A percentile compares a stretch with the other conserved stretches of the same genome.
phyloP scores from a whole-genome alignment of 2,797 vertebrate species.

The Aselliscus stoliczkanus region DNA sequence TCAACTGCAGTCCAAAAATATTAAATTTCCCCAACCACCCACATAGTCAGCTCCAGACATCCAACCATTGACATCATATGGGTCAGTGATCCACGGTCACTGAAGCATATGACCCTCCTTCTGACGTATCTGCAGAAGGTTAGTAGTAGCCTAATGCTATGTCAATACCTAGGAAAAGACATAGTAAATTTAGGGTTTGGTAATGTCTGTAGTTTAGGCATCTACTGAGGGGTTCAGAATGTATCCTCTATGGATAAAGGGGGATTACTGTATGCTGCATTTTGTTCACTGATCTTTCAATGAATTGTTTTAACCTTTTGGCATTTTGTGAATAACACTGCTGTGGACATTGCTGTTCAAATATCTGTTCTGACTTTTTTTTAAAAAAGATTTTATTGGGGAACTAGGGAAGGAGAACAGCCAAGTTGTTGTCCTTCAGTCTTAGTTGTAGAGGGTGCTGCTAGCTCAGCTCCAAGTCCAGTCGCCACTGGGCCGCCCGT shows the following conservation, averaged over 20 bases:
- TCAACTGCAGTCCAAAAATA: not conserved
- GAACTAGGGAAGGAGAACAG: too few relatives aligned
- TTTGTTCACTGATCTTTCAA: not conserved
- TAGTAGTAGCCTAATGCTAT: not conserved
- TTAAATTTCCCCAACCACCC: not conserved
- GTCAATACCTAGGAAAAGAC: not conserved
- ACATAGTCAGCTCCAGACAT: not conserved
- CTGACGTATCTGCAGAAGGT: not conserved
- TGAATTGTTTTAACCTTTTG: not conserved
- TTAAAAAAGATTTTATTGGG: too few relatives aligned
- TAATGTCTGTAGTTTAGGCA: not conserved
- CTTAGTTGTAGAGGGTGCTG: too few relatives aligned
- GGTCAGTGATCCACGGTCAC: not conserved
- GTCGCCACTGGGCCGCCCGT: too few relatives aligned
- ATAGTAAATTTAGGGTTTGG: not conserved
- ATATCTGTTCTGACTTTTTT: not conserved
- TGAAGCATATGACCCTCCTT: not conserved
- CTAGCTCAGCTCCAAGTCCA: too few relatives aligned
- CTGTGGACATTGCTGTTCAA: not conserved
- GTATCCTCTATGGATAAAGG: not conserved
- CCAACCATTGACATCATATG: not conserved
- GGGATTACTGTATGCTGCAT: not conserved
- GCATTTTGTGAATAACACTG: too few relatives aligned
- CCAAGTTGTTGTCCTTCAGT: too few relatives aligned
- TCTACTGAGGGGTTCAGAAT: not conserved